Evolutionary conservation across 2,113 vertebrate genomes (phyloP), one percentile per base, ranked within the genome.

Genomic region (Notothenia coriiceps): DNA sequence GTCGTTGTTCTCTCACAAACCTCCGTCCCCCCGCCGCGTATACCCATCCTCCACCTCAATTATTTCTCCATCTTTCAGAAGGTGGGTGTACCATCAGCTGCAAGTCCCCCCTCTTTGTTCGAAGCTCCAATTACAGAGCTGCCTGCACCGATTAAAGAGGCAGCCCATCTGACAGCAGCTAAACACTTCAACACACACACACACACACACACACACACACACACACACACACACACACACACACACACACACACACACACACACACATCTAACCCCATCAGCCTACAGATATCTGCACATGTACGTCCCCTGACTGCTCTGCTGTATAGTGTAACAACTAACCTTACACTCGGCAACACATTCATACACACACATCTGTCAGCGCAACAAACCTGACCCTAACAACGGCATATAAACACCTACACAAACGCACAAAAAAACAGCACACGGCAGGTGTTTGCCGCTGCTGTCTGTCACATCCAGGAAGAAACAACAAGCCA

Each of bases 131-230:
- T 93, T 92, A 93, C 88, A 89, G 84, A 87, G 84, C 85, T 88
- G 88, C 91, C 91, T 80, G 82, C 68, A 75, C 88, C 86, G 82
- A 93, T 91, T 91, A 90, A 91, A 89, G 85, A 86, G 81, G 67
- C 76, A 74, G 88, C 68, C 73, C 62, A 78, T 88, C 80, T 84
- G 79, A 90, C 86, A 90, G 75, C 75, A 80, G 62, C 69, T 76
- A 63, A 89, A 85, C 76, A 84, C 72, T 74, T 73, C 25, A 25
- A 25, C 78, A 79, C 57, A 78, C 46, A 57, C 35, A 81, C 80
- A 77, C 33, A 66, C 69, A 70, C 55, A 85, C 76, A 84, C 72
- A 77, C 73, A 64, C 50, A 82, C 82, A 79, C 35, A 35, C 35
- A 64, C 71, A 74, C 61, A 67, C 54, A 61, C 78, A 79, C 57